These are phyloP conservation scores for Alethe diademata DNA, from an alignment of 2,113 vertebrate species.

Conservation along the genomic window DNA sequence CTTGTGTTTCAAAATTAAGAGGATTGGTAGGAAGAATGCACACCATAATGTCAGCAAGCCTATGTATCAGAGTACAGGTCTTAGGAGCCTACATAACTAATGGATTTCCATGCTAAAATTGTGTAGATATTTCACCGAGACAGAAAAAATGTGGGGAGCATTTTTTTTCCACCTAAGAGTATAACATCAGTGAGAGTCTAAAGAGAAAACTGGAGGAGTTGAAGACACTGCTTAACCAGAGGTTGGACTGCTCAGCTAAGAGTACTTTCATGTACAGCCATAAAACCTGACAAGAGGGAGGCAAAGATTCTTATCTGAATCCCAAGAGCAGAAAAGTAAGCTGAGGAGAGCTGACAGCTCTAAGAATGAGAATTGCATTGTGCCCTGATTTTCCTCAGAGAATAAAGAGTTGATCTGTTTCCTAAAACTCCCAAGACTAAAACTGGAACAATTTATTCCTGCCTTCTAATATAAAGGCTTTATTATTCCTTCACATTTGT, in stretches of 20 bases:
- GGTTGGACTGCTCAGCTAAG: neutral
- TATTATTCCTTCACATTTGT: slow-evolving; percentile 19
- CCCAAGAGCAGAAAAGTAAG: neutral
- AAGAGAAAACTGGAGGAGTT: neutral
- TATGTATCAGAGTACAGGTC: neutral
- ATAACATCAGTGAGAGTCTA: neutral
- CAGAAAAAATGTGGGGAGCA: neutral
- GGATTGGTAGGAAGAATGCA: neutral
- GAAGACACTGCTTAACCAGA: neutral
- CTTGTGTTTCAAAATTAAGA: neutral
- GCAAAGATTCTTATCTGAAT: neutral
- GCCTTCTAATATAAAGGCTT: neutral
- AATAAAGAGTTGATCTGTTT: neutral
- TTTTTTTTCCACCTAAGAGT: neutral
- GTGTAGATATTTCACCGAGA: neutral
- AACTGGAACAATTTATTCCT: neutral
- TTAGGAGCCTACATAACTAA: neutral
- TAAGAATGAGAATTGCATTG: neutral
- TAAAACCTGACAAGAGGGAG: neutral
- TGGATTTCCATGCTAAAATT: neutral
- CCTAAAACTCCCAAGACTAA: neutral
- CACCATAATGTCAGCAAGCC: neutral
- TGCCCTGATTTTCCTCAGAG: neutral
- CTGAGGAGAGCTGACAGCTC: neutral
- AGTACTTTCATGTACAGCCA: neutral